Base-by-base conservation (phyloP, 2,888 invertebrate species). In the Volucella zonaria region DNA sequence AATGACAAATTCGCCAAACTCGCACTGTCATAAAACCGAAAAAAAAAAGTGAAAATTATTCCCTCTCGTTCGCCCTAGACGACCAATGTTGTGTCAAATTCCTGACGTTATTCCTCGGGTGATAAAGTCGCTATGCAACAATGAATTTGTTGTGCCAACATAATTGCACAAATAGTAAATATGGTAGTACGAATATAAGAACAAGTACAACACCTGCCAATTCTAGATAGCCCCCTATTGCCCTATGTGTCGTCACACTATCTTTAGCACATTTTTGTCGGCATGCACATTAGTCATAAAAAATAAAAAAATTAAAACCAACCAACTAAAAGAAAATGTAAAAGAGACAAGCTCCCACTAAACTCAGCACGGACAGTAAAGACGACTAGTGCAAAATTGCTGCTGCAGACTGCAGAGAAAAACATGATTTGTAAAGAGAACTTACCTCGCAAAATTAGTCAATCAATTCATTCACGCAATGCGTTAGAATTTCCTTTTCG, bases 111-210 rank as follows among this genome's bases (percentile, higher is more conserved):
- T 68, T 40, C 67, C 59, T 67, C 70, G 62, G 40, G 18, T 51
- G 58, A 43, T 40, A 23, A 23, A 66, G 51, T 66, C 64, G 56
- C 64, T 58, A 76, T 76, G 76, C 76, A 64, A 64, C 66, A 76
- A 43, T 61, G 56, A 62, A 64, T 74, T 66, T 73, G 80, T 73
- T 67, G 66, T 62, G 78, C 73, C 73, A 82, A 78, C 77, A 82
- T 78, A 78, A 82, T 78, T 78, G 82, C 82, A 78, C 58, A 62
- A 61, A 62, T 54, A 76, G 23, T 23, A 6, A 31, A 31, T 31
- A 31, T 31, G 6, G 6, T 23, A 23, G 18, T 23, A 23, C 3
- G 3, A 23, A 6, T 6, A 31, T 31, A 1, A 18, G 43, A 51
- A 56, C 47, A 52, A 42, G 56, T 47, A 47, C 58, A 61, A 38